Conservation (phyloP, 2,797 vertebrate genomes). For the Poecile montanus region DNA sequence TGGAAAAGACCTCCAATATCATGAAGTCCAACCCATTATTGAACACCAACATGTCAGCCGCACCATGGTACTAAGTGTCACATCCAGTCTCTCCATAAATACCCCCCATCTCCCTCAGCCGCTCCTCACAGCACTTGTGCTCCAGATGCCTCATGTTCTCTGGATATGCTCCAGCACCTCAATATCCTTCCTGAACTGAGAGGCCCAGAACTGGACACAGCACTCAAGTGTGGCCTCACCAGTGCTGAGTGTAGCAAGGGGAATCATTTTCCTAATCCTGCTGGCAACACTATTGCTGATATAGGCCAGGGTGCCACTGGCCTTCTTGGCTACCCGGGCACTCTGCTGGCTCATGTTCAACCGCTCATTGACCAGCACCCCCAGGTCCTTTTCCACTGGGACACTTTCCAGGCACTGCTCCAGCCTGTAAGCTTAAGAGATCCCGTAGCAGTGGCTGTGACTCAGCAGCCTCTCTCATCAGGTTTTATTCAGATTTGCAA, state of each 20-base stretch:
- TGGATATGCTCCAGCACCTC: rapidly evolving
- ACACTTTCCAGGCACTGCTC: background rate
- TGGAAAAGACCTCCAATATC: background rate
- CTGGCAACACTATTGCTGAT: background rate
- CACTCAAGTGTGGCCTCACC: background rate
- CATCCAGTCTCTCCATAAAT: background rate
- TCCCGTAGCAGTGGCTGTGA: background rate
- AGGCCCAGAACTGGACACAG: background rate
- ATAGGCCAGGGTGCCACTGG: no score
- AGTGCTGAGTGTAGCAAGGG: background rate
- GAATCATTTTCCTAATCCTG: background rate
- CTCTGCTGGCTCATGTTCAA: background rate
- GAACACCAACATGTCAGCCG: background rate
- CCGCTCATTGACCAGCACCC: background rate
- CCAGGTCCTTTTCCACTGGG: background rate
- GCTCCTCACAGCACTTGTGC: background rate
- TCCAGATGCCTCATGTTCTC: background rate
- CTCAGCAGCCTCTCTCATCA: background rate
- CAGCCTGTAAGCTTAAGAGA: background rate
- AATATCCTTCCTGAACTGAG: background rate
- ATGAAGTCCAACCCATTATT: background rate
- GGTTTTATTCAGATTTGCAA: background rate
- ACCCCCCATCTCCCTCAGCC: background rate
- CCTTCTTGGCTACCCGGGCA: no score
- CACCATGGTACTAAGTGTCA: no score